These are phyloP conservation scores for Lasioglossum baleicum DNA, from an alignment of 1,140 invertebrate species.

Conservation along the genomic window DNA sequence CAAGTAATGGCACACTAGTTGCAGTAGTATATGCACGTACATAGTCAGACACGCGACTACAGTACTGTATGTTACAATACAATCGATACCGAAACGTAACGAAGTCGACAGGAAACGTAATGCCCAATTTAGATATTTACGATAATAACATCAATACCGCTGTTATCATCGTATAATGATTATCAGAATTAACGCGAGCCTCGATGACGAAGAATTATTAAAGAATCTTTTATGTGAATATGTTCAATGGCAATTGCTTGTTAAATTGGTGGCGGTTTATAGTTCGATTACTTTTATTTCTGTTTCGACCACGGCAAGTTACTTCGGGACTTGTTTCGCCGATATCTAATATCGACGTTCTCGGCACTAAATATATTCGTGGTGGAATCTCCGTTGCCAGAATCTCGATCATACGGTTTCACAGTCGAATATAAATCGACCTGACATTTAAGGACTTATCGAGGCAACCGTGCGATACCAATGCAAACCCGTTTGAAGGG, in stretches of 20 bases:
- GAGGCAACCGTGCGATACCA: neutral
- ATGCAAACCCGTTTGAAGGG: neutral
- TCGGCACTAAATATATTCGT: slow-evolving; percentile 18
- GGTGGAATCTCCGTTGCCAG: slow-evolving; percentile 4
- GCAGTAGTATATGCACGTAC: neutral
- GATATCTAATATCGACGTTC: slow-evolving; percentile 20
- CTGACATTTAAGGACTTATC: neutral
- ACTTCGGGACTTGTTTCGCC: slow-evolving; percentile 31
- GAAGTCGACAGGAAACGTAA: no score
- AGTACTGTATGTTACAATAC: no score
- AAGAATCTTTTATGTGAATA: no score
- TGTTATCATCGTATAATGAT: no score
- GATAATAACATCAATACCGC: no score
- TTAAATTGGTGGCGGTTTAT: neutral
- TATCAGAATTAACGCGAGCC: no score
- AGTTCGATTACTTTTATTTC: slow-evolving; percentile 42
- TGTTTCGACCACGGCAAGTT: slow-evolving; percentile 31
- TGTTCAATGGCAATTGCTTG: slow-evolving; percentile 14
- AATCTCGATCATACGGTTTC: slow-evolving; percentile 28
- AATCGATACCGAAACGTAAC: no score
- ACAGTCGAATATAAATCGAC: slow-evolving; percentile 3
- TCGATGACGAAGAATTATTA: no score
- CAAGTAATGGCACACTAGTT: no score
- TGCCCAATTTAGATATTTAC: no score
- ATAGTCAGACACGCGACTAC: neutral